A percentile compares a stretch with the other conserved stretches of the same genome.
Conservation (phyloP, 2,888 invertebrate species). For the Drosophila putrida region DNA sequence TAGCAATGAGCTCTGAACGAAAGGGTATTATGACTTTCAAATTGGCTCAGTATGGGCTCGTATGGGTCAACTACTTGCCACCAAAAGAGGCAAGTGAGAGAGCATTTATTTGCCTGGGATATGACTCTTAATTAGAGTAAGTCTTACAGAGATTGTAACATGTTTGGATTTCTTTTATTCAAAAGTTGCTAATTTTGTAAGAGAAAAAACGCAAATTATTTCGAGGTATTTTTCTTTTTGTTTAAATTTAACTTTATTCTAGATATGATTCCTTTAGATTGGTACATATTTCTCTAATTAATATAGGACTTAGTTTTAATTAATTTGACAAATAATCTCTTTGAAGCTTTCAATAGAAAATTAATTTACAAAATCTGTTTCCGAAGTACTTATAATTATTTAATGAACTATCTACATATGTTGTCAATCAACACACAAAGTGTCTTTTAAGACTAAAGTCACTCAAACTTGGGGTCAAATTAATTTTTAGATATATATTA, state of each 20-base stretch:
- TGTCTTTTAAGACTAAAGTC: neutral
- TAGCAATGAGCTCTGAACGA: slow-evolving; percentile 39
- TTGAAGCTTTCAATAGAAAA: neutral
- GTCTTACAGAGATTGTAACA: slow-evolving; percentile 1
- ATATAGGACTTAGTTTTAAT: no score
- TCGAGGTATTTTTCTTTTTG: neutral
- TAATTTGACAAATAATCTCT: no score
- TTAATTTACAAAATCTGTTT: neutral
- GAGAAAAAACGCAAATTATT: neutral
- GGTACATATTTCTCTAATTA: no score
- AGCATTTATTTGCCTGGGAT: slow-evolving; percentile 3
- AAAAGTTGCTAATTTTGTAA: neutral
- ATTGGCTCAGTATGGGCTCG: slow-evolving; percentile 33
- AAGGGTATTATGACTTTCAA: slow-evolving; percentile 58
- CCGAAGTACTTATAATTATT: neutral
- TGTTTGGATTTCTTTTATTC: neutral
- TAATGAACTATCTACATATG: neutral
- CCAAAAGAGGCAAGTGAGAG: slow-evolving; percentile 2
- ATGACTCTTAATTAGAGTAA: slow-evolving; percentile 5
- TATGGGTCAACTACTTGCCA: slow-evolving; percentile 19
- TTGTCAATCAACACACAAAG: neutral
- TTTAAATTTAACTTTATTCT: no score
- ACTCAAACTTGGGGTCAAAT: neutral
- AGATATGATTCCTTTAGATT: no score
- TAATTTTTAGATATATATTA: neutral